A percentile compares a stretch with the other conserved stretches of the same genome.
These are phyloP conservation scores for Tachina fera DNA, from an alignment of 2,888 invertebrate genomes.

Conservation along the genomic window DNA sequence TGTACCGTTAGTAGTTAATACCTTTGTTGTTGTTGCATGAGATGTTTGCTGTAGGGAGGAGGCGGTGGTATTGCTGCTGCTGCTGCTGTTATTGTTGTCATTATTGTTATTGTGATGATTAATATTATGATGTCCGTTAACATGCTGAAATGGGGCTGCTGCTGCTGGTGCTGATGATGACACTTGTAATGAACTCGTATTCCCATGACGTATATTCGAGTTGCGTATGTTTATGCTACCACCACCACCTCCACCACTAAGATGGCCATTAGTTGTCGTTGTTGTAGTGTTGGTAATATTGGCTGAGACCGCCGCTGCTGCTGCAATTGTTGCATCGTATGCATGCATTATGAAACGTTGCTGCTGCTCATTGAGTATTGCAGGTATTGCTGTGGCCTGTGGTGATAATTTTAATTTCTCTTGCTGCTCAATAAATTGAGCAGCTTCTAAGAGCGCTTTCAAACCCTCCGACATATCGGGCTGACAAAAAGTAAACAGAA, in stretches of 20 bases:
- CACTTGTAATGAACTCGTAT: conserved; percentile 70
- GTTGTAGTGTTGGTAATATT: conserved; percentile 45
- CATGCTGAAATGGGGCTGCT: conserved; percentile 73
- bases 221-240: conserved; percentile 69
- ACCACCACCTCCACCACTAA: conserved; percentile 38
- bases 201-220: conserved; percentile 64
- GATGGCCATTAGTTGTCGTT: conserved; percentile 58
- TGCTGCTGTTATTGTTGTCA: conserved; percentile 6
- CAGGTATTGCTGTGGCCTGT: conserved; percentile 68
- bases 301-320: conserved; percentile 43
- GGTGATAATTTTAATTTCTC: conserved; percentile 77
- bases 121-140: conserved; percentile 66
- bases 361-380: conserved; percentile 69
- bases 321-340: conserved; percentile 66
- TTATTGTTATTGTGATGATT: conserved; percentile 26
- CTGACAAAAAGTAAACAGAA: conserved; percentile 53
- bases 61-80: conserved; percentile 39
- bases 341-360: conserved; percentile 69
- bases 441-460: conserved; percentile 80
- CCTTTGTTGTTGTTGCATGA: conserved; percentile 63
- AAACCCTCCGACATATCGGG: conserved; percentile 79
- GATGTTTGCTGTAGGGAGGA: conserved; percentile 33
- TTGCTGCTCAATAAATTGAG: conserved; percentile 81
- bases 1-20: conserved; percentile 69
- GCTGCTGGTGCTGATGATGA: conserved; percentile 74